Conservation (phyloP, 2,797 vertebrate species). For the Kryptolebias ocellatus region DNA sequence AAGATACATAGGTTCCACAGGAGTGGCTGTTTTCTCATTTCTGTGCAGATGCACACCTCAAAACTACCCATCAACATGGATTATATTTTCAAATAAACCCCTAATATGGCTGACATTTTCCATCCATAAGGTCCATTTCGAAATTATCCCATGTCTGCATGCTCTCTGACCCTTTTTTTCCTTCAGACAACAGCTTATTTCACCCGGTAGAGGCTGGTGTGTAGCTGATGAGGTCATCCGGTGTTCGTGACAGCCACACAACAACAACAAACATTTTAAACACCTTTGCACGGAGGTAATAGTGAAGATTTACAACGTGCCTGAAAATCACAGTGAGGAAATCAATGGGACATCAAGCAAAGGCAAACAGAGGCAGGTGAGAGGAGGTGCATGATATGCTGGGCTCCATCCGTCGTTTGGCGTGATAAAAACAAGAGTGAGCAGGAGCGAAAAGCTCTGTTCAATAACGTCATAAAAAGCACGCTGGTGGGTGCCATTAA, state of each 20-base stretch:
- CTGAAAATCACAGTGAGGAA: constrained; percentile 19
- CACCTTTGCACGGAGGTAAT: constrained; percentile 38
- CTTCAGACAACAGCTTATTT: constrained; percentile 39
- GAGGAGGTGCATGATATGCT: constrained; percentile 33
- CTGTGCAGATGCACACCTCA: background rate
- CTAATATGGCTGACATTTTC: constrained; percentile 48
- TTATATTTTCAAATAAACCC: constrained; percentile 33
- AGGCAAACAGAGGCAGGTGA: constrained; percentile 36
- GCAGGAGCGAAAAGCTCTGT: constrained; percentile 17
- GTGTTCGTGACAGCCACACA: constrained; percentile 25
- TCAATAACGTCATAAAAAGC: constrained; percentile 53
- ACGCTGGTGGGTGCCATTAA: constrained; percentile 43
- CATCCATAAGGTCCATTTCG: constrained; percentile 19
- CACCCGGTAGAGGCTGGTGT: constrained; percentile 72
- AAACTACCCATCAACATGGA: constrained; percentile 42
- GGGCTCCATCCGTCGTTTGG: constrained; percentile 26
- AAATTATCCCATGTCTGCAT: constrained; percentile 26
- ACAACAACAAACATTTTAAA: constrained; percentile 21
- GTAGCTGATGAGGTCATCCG: constrained; percentile 53
- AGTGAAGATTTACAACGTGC: constrained; percentile 31
- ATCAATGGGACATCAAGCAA: constrained; percentile 50
- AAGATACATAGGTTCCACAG: constrained; percentile 27
- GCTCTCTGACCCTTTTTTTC: constrained; percentile 2
- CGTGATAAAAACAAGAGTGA: constrained; percentile 9
- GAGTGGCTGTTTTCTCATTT: constrained; percentile 28